Evolutionary conservation across 2,888 invertebrate genomes (phyloP).

Genomic region (Polyommatus icarus): DNA sequence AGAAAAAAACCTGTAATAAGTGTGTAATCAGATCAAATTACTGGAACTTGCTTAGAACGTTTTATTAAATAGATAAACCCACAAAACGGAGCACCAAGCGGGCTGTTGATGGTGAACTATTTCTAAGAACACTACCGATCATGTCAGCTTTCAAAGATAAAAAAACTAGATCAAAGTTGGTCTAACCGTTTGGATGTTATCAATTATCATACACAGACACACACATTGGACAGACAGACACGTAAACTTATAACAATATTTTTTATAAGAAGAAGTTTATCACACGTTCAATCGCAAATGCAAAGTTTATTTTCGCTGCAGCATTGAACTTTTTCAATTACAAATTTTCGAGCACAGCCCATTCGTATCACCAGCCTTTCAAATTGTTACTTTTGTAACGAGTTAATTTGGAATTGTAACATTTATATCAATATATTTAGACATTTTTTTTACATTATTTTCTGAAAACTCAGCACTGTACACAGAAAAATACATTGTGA

Average conservation of each 20-base stretch:
- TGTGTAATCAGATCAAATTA: not conserved
- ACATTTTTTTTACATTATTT: not conserved
- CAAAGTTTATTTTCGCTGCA: not conserved
- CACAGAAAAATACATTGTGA: not conserved
- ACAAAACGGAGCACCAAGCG: too few relatives aligned
- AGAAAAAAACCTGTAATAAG: too few relatives aligned
- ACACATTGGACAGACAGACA: not conserved
- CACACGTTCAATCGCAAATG: not conserved
- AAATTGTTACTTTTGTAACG: not conserved
- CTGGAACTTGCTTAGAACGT: not conserved
- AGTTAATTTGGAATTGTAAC: not conserved
- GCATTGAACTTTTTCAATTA: conserved; percentile 3
- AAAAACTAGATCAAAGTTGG: too few relatives aligned
- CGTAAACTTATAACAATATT: not conserved
- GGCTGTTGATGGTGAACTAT: too few relatives aligned
- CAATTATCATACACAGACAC: too few relatives aligned
- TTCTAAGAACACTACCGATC: too few relatives aligned
- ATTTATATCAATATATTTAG: not conserved
- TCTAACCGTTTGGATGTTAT: too few relatives aligned
- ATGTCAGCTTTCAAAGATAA: too few relatives aligned
- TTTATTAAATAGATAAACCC: too few relatives aligned
- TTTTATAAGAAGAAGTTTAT: not conserved
- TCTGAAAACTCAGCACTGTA: not conserved
- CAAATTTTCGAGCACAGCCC: not conserved
- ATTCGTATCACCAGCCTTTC: not conserved